Percentiles rank a stretch among this genome's conserved stretches.
Conservation (phyloP, 2,113 vertebrate species). For the Tretioscincus oriximinensis region DNA sequence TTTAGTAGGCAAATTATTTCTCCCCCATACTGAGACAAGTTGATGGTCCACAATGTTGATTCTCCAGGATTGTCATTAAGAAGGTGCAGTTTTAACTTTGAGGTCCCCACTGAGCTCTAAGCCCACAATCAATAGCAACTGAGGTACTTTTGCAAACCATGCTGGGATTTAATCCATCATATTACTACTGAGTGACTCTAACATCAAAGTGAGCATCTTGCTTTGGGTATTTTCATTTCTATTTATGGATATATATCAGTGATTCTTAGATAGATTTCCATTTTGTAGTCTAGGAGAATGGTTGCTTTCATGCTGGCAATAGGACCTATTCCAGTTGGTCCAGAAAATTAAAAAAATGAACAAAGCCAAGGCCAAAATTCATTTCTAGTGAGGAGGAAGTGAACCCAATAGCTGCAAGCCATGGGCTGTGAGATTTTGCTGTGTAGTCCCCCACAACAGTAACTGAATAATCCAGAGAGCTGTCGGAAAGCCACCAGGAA, state of each 20-base stretch:
- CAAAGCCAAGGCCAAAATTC: too few relatives aligned
- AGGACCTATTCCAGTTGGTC: too few relatives aligned
- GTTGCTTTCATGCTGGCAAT: background rate
- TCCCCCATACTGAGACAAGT: conserved; percentile 28
- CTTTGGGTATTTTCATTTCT: background rate
- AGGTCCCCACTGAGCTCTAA: conserved; percentile 17
- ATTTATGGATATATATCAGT: background rate
- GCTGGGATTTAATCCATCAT: background rate
- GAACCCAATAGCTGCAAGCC: too few relatives aligned
- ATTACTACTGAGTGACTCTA: conserved; percentile 1
- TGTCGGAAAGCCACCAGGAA: too few relatives aligned
- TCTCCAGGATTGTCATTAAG: conserved; percentile 29
- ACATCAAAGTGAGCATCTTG: conserved; percentile 23
- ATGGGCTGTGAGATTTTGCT: too few relatives aligned
- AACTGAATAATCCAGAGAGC: too few relatives aligned
- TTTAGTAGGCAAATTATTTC: conserved; percentile 40
- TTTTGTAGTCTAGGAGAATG: background rate
- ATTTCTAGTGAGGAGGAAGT: too few relatives aligned
- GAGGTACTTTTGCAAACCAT: conserved; percentile 5
- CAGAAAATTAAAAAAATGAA: too few relatives aligned
- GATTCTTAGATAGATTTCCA: background rate
- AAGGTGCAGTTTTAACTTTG: conserved; percentile 24
- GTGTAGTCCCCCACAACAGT: too few relatives aligned
- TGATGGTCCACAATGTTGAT: conserved; percentile 50
- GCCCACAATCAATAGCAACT: background rate